These are phyloP conservation scores for Scolopax bukidnonensis DNA, from an alignment of 2,797 vertebrate genomes.

Conservation along the genomic window DNA sequence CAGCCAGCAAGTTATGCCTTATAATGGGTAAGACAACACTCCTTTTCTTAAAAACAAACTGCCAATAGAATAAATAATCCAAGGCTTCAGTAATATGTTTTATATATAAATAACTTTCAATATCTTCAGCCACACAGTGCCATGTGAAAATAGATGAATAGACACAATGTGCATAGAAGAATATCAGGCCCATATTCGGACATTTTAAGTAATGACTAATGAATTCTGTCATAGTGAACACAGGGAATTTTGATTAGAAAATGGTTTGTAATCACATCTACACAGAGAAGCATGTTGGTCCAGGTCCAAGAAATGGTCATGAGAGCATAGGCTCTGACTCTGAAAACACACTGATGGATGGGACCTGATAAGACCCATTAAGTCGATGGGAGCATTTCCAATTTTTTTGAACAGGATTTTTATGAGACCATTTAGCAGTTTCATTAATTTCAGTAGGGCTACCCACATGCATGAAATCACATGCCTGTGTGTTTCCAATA, in stretches of 20 bases:
- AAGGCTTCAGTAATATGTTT: neutral
- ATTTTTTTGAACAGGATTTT: neutral
- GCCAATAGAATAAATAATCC: neutral
- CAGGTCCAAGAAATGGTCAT: neutral
- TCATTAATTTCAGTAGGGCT: neutral
- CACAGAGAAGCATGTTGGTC: neutral
- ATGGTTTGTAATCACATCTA: neutral
- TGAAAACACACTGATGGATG: neutral
- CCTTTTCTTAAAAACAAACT: neutral
- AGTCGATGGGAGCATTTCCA: neutral
- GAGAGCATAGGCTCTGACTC: neutral
- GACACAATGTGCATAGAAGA: neutral
- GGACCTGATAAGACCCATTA: neutral
- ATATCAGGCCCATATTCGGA: neutral
- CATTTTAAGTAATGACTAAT: neutral
- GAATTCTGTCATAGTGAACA: neutral
- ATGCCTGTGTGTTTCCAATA: neutral
- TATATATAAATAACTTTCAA: neutral
- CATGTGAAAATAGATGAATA: neutral
- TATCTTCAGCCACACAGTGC: neutral
- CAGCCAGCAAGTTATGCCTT: neutral
- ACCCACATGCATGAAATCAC: neutral
- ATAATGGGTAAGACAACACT: neutral
- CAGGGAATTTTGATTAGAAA: neutral
- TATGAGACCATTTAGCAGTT: neutral